These are phyloP conservation scores for Myotis pilosus DNA, from an alignment of 2,797 vertebrate species.

Conservation along the genomic window DNA sequence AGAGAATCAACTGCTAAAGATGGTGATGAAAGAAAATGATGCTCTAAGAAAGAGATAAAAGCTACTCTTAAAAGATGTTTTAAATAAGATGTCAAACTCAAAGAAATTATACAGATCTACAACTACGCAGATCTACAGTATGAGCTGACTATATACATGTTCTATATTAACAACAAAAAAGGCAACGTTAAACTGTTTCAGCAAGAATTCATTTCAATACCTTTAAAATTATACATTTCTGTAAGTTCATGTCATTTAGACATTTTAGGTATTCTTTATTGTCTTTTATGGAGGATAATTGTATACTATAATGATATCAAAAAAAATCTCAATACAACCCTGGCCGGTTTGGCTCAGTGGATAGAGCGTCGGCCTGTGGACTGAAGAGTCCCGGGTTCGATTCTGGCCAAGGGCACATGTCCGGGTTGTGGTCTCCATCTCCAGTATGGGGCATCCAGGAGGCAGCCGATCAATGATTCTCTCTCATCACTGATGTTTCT, in stretches of 20 bases:
- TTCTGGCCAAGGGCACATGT: no score
- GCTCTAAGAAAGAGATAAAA: background rate
- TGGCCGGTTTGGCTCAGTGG: no score
- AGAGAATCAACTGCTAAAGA: conserved; percentile 8
- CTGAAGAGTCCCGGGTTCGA: no score
- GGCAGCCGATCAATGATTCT: no score
- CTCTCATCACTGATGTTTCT: no score
- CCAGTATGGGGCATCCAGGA: no score
- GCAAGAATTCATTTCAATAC: conserved; percentile 3
- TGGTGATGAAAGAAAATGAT: background rate
- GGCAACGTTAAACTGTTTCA: conserved; percentile 1
- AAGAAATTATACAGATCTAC: background rate
- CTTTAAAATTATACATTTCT: conserved; percentile 8
- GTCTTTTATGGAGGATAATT: background rate
- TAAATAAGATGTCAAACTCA: background rate
- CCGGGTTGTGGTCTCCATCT: no score
- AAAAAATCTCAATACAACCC: background rate
- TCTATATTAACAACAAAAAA: conserved; percentile 28
- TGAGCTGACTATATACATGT: background rate
- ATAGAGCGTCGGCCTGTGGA: no score
- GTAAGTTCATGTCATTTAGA: conserved; percentile 14
- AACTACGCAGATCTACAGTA: background rate
- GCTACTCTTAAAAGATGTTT: background rate
- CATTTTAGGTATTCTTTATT: background rate
- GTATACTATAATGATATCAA: background rate